Percentiles rank a stretch among this genome's conserved stretches.
phyloP scores from a whole-genome alignment of 2,888 invertebrate species.

The Philereme transversata region DNA sequence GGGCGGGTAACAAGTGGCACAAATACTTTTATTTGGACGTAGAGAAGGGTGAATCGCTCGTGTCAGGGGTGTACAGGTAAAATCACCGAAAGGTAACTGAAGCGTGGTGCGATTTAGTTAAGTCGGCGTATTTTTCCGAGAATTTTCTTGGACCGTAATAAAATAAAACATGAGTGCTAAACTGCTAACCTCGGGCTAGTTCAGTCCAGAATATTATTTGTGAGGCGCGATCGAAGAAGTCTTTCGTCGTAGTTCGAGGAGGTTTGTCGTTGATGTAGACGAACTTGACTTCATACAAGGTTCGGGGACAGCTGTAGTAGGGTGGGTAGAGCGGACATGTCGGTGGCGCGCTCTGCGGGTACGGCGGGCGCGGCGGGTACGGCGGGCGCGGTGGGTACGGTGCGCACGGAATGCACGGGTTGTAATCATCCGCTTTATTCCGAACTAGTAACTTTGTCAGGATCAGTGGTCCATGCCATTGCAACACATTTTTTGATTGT shows the following conservation, averaged over 20 bases:
- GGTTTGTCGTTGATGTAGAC: conserved; percentile 86
- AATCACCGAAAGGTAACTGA: conserved; percentile 40
- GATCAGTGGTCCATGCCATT: neutral
- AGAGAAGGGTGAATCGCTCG: conserved; percentile 36
- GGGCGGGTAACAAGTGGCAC: conserved; percentile 13
- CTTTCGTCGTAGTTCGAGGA: conserved; percentile 83
- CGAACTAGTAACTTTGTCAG: conserved; percentile 2
- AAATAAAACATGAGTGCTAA: conserved; percentile 35
- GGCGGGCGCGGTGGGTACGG: conserved; percentile 25
- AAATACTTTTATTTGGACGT: conserved; percentile 33
- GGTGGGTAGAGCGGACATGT: conserved; percentile 49
- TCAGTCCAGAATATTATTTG: conserved; percentile 89
- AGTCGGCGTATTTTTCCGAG: conserved; percentile 38
- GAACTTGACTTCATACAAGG: conserved; percentile 63
- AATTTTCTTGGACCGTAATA: conserved; percentile 40
- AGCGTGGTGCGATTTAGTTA: conserved; percentile 42
- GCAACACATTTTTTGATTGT: conserved; percentile 2
- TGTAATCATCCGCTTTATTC: conserved; percentile 9
- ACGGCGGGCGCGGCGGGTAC: conserved; percentile 31
- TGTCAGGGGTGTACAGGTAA: conserved; percentile 37
- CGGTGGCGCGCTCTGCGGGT: conserved; percentile 28
- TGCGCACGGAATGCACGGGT: conserved; percentile 26
- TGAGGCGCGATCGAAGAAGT: conserved; percentile 89
- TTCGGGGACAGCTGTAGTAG: conserved; percentile 58
- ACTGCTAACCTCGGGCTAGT: conserved; percentile 89